phyloP scores from a whole-genome alignment of 1,140 invertebrate species.

The Adelges cooleyi region DNA sequence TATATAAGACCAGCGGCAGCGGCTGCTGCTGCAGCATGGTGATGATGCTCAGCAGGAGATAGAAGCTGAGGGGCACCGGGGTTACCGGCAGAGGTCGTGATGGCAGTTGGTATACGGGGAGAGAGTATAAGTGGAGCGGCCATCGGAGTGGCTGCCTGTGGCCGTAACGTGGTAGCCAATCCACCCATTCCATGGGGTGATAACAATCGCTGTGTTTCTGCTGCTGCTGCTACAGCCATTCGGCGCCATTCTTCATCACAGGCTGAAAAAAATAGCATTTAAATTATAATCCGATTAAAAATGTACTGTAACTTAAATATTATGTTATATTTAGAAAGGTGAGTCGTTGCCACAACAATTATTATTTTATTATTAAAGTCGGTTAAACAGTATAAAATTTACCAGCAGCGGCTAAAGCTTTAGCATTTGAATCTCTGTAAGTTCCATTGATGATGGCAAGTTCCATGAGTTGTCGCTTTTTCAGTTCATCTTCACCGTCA shows the following conservation, averaged over 20 bases:
- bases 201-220: conserved; percentile 62
- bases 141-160: conserved; percentile 50
- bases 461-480: conserved; percentile 99
- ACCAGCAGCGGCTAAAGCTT: conserved; percentile 62
- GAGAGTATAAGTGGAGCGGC: conserved; percentile 79
- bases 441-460: conserved; percentile 99
- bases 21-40: conserved; percentile 40
- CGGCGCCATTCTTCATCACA: conserved; percentile 68
- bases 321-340: background rate
- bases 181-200: conserved; percentile 46
- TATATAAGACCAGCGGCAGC: conserved; percentile 49
- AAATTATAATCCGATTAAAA: background rate
- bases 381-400: conserved; percentile 31
- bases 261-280: conserved; percentile 41
- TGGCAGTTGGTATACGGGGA: conserved; percentile 57
- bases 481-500: conserved; percentile 98
- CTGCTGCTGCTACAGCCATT: conserved; percentile 55
- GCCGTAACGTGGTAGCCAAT: conserved; percentile 51
- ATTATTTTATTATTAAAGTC: background rate
- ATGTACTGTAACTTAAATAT: background rate
- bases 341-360: background rate
- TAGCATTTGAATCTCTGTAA: conserved; percentile 88
- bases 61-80: conserved; percentile 50
- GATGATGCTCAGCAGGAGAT: conserved; percentile 48
- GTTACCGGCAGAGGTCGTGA: conserved; percentile 62